Evolutionary conservation across 2,888 invertebrate species (phyloP).

Genomic region (Leptinotarsa tumamoca): DNA sequence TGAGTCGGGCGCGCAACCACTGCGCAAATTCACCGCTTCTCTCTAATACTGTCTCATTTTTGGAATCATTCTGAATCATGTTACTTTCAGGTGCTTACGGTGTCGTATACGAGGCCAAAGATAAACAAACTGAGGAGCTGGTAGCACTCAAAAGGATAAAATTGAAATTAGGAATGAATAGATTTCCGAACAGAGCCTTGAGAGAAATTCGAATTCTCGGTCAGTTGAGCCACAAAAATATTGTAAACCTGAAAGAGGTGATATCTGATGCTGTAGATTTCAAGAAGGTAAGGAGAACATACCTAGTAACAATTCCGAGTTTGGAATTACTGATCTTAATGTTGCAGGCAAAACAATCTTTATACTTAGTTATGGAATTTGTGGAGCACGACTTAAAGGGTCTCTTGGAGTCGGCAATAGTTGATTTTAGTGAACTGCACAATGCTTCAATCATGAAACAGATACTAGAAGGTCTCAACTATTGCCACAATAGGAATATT

Average conservation of each 20-base stretch:
- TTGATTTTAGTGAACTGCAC: slow-evolving; percentile 93
- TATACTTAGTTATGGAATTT: slow-evolving; percentile 99
- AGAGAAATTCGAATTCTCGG: slow-evolving; percentile 98
- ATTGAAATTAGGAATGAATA: slow-evolving; percentile 98
- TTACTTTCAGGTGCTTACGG: slow-evolving; percentile 85
- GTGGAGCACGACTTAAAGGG: slow-evolving; percentile 99
- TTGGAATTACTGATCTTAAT: slow-evolving; percentile 19
- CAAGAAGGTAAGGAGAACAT: slow-evolving; percentile 74
- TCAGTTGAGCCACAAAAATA: slow-evolving; percentile 97
- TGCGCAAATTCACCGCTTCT: not conserved
- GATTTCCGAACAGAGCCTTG: slow-evolving; percentile 96
- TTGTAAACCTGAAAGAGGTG: slow-evolving; percentile 96
- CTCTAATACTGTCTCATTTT: not conserved
- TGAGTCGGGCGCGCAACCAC: no score
- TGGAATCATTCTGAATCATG: not conserved
- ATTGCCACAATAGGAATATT: slow-evolving; percentile 98
- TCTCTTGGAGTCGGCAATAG: slow-evolving; percentile 95
- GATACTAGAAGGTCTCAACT: slow-evolving; percentile 93
- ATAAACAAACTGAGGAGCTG: slow-evolving; percentile 80
- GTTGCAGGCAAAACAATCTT: slow-evolving; percentile 88
- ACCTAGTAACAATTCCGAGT: slow-evolving; percentile 3
- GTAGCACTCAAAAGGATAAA: slow-evolving; percentile 96
- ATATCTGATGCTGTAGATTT: slow-evolving; percentile 98
- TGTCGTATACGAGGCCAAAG: slow-evolving; percentile 95
- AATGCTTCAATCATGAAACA: slow-evolving; percentile 99